A percentile compares a stretch with the other conserved stretches of the same genome.
Evolutionary conservation across 2,113 vertebrate genomes (phyloP).

Genomic region (Gymnorhina tibicen): DNA sequence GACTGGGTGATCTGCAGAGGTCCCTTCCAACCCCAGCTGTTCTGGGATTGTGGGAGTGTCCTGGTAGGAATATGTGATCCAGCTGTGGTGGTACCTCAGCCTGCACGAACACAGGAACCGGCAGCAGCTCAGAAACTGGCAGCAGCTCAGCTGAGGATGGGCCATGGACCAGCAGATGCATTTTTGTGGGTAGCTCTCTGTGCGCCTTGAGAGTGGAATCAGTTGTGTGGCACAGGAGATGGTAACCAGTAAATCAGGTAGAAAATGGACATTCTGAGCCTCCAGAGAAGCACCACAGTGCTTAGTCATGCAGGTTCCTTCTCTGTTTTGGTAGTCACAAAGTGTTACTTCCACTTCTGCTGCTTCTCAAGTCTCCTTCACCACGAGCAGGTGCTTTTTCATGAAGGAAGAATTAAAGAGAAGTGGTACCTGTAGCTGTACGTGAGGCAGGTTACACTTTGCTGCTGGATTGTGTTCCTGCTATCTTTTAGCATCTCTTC

Average conservation of each 20-base stretch:
- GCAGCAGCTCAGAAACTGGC: neutral
- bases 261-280: neutral
- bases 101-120: accelerated
- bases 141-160: neutral
- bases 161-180: neutral
- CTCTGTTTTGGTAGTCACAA: neutral
- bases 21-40: neutral
- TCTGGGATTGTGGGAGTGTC: neutral
- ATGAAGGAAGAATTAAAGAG: neutral
- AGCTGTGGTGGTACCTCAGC: no score
- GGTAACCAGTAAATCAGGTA: neutral
- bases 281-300: neutral
- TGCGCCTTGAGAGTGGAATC: neutral
- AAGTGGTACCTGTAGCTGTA: neutral
- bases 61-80: neutral
- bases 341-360: neutral
- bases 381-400: neutral
- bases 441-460: neutral
- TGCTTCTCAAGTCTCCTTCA: neutral
- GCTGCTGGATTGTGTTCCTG: neutral
- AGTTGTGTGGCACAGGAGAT: neutral
- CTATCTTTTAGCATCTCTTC: neutral
- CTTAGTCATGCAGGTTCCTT: neutral
- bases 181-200: neutral
- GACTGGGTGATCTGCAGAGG: neutral